A percentile compares a stretch with the other conserved stretches of the same genome.
Evolutionary conservation across 2,888 invertebrate species (phyloP).

Genomic region (Luffia ferchaultella): DNA sequence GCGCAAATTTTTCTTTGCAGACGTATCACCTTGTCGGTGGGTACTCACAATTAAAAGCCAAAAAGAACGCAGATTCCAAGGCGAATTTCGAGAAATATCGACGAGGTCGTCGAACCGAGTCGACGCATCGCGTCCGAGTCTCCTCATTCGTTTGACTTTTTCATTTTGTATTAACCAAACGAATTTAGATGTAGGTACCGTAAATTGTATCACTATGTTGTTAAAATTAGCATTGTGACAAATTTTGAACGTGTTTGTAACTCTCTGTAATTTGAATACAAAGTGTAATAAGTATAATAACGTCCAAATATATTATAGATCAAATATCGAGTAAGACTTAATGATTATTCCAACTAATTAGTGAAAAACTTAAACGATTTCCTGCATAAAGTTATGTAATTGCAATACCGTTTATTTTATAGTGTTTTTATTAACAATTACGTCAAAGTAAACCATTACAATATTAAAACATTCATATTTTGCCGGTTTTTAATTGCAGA

Average conservation of each 20-base stretch:
- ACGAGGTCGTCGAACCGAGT: slow-evolving; percentile 56
- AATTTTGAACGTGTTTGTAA: no score
- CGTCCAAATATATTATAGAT: no score
- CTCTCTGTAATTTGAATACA: no score
- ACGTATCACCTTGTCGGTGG: slow-evolving; percentile 58
- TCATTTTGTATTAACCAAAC: slow-evolving; percentile 38
- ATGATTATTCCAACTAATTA: no score
- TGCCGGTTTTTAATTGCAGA: slow-evolving; percentile 23
- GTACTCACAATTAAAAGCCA: slow-evolving; percentile 63
- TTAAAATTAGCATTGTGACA: no score
- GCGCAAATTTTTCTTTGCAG: slow-evolving; percentile 35
- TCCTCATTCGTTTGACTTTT: slow-evolving; percentile 42
- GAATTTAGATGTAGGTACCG: slow-evolving; percentile 27
- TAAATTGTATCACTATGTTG: no score
- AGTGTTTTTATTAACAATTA: no score
- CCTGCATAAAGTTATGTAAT: no score
- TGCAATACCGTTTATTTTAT: no score
- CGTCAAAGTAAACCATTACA: neutral
- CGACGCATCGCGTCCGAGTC: slow-evolving; percentile 57
- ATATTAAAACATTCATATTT: slow-evolving; percentile 1
- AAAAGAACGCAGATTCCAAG: slow-evolving; percentile 58
- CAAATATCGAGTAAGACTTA: no score
- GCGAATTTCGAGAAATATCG: slow-evolving; percentile 64
- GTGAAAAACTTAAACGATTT: no score
- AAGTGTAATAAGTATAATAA: no score